Evolutionary conservation across 2,113 vertebrate genomes (phyloP).

Genomic region (Glaucomys volans): DNA sequence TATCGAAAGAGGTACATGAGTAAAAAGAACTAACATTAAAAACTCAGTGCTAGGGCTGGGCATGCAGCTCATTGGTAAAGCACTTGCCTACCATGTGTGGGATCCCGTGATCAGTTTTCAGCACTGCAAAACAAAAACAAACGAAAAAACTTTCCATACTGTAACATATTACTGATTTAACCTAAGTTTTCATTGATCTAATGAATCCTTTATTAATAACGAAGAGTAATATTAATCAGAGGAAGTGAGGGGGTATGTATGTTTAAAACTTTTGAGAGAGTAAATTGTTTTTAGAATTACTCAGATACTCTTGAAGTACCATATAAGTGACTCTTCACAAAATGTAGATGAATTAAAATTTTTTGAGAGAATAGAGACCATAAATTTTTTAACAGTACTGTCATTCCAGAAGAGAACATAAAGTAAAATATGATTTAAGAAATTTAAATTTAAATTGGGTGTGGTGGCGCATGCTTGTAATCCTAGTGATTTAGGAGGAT

Average conservation of each 20-base stretch:
- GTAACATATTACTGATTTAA: not conserved
- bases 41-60: not conserved
- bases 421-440: slow-evolving; percentile 28
- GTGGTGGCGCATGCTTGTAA: too few species aligned
- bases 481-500: too few species aligned
- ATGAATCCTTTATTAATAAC: not conserved
- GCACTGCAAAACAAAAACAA: too few species aligned
- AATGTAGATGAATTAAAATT: not conserved
- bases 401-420: not conserved
- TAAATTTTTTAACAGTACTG: not conserved
- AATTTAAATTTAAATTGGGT: slow-evolving; percentile 10
- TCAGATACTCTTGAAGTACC: not conserved
- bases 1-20: not conserved
- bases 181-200: not conserved
- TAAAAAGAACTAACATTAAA: slow-evolving; percentile 21
- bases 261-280: not conserved
- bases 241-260: not conserved
- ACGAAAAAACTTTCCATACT: too few species aligned
- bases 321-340: not conserved
- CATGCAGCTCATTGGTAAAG: too few species aligned
- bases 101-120: too few species aligned
- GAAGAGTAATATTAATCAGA: not conserved
- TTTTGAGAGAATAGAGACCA: not conserved
- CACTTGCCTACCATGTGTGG: too few species aligned
- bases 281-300: slow-evolving; percentile 9